Base-by-base conservation (phyloP, 2,113 vertebrate genomes). In the Thinocorus orbignyianus region DNA sequence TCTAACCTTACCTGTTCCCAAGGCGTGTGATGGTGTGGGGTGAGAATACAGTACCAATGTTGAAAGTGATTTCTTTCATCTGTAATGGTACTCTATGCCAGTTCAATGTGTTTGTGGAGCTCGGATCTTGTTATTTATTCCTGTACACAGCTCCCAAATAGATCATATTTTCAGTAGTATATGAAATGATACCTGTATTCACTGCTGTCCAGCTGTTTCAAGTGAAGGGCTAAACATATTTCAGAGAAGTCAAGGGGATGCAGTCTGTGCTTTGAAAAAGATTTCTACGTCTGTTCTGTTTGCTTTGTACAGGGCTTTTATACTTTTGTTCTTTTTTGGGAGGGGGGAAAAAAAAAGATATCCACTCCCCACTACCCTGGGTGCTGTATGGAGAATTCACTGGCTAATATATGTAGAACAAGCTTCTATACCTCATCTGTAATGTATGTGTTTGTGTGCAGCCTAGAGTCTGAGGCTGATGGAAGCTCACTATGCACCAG, bases 151-250 rank as follows among this genome's bases (percentile, higher is more conserved):
- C 33, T 94, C 85, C 54, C 66, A 95, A 51, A 79, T 81, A 92
- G 20, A 58, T 52, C 35, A 11, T 62, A 51, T 72, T 91, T 93
- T 92, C 70, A 46, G 58, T 46, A 88, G 51, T 86, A 30, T 79
- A 84, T 95, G 61, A 90, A 94, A 90, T 86, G 88, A 81, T 93
- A 57, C 42, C 81, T 86, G 11, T 86, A 85, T 93, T 92, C 57
- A 64, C 5, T 54, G 37, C 12, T 90, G 44, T 95, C 76, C 33
- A 64, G 83, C 93, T 93, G 61, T 92, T 96, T 90, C 77, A 76
- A 48, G 49, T 83, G 80, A 62, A 83, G 52, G 83, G 23, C 55
- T 92, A 91, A 95, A 81, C 7, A 2, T 60, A 71, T 91, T 96
- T 91, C 73, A 86, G 58, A 83, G 60, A 89, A 90, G 88, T 91